phyloP scores from a whole-genome alignment of 2,888 invertebrate species.

The Hanleya hanleyi region DNA sequence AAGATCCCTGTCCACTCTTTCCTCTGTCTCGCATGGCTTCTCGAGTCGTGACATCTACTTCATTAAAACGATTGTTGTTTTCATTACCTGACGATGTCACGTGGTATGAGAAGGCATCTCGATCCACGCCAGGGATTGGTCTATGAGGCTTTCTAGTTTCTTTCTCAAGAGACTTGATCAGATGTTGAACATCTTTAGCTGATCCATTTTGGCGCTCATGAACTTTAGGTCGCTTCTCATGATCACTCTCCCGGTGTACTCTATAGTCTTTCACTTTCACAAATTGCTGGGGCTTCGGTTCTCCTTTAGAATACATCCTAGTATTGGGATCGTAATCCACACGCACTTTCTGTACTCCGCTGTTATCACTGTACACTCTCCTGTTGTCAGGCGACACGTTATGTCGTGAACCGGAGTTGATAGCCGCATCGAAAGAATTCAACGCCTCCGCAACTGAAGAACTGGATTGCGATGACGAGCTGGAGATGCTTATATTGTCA shows the following conservation, averaged over 20 bases:
- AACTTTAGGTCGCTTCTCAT: background rate
- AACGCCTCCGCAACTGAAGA: background rate
- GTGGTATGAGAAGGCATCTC: conserved; percentile 9
- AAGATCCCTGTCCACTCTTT: background rate
- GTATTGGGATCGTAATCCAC: no score
- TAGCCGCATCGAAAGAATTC: background rate
- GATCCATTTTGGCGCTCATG: background rate
- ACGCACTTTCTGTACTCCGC: no score
- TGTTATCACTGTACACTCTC: no score
- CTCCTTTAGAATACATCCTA: no score
- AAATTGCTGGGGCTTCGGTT: background rate
- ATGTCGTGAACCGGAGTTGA: no score
- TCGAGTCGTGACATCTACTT: conserved; percentile 8
- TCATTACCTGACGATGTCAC: background rate
- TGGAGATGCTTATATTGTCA: conserved; percentile 11
- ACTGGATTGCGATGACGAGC: conserved; percentile 1
- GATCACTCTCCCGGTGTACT: background rate
- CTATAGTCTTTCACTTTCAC: background rate
- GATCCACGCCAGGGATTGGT: background rate
- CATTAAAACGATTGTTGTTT: conserved; percentile 3
- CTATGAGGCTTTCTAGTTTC: background rate
- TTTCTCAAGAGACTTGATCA: background rate
- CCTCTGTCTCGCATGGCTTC: conserved; percentile 5
- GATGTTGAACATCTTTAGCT: background rate
- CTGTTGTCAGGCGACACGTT: no score